These are phyloP conservation scores for Myxocyprinus asiaticus DNA, from an alignment of 2,113 vertebrate species.

Conservation along the genomic window DNA sequence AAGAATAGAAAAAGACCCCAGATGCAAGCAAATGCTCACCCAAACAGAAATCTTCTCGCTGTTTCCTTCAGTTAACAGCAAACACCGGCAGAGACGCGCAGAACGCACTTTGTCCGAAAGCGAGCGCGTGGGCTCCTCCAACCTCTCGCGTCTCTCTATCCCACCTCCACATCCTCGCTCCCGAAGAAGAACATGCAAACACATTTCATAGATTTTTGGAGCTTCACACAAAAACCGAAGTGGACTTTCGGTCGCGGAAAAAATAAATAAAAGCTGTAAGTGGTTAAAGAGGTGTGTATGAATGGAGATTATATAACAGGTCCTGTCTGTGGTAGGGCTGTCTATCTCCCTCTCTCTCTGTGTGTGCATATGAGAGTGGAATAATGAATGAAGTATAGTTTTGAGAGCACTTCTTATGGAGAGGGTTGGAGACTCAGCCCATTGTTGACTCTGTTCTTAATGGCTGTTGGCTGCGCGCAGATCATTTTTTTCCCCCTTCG, in stretches of 20 bases:
- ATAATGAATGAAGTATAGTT: slow-evolving; percentile 56
- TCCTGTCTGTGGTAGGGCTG: not conserved
- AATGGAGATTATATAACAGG: slow-evolving; percentile 3
- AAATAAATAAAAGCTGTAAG: slow-evolving; percentile 12
- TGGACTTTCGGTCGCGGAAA: slow-evolving; percentile 75
- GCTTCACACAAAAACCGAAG: slow-evolving; percentile 93
- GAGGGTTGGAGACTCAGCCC: slow-evolving; percentile 51
- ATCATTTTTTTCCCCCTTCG: slow-evolving; percentile 45
- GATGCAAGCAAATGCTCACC: slow-evolving; percentile 49
- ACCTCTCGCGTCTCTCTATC: slow-evolving; percentile 77
- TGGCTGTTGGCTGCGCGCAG: slow-evolving; percentile 35
- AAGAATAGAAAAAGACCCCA: slow-evolving; percentile 28
- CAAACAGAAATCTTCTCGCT: slow-evolving; percentile 32
- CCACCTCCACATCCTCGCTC: slow-evolving; percentile 86
- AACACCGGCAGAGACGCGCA: slow-evolving; percentile 68
- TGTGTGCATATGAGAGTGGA: slow-evolving; percentile 26
- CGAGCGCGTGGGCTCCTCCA: slow-evolving; percentile 73
- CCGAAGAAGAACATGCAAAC: slow-evolving; percentile 79
- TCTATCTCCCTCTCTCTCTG: slow-evolving; percentile 7
- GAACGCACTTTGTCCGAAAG: slow-evolving; percentile 63
- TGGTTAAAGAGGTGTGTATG: slow-evolving; percentile 30
- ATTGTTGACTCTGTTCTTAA: slow-evolving; percentile 59
- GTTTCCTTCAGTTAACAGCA: slow-evolving; percentile 35
- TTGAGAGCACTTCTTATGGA: slow-evolving; percentile 32
- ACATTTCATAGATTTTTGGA: slow-evolving; percentile 86